These are phyloP conservation scores for Pogonocichla stellata DNA, from an alignment of 2,113 vertebrate genomes.

Conservation along the genomic window DNA sequence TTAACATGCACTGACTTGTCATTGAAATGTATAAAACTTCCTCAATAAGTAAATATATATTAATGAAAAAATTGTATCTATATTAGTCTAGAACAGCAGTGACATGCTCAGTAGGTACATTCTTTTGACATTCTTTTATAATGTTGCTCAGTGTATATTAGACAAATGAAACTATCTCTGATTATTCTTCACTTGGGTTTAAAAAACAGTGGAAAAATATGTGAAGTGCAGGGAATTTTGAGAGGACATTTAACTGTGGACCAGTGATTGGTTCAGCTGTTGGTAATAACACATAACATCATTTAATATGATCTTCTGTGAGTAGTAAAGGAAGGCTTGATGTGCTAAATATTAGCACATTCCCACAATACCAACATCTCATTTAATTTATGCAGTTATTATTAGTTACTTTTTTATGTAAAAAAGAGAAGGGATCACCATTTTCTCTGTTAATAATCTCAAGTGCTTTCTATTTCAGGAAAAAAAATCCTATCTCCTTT, in stretches of 20 bases:
- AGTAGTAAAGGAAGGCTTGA: background rate
- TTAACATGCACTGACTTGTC: background rate
- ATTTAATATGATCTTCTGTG: background rate
- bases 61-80: background rate
- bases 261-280: background rate
- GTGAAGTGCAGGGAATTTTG: background rate
- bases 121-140: background rate
- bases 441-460: background rate
- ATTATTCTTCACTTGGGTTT: background rate
- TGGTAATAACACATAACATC: background rate
- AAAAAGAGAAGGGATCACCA: background rate
- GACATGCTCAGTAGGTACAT: background rate
- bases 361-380: background rate
- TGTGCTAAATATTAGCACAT: background rate
- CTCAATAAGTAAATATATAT: background rate
- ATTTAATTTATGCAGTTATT: background rate
- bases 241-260: background rate
- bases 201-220: background rate
- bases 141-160: background rate
- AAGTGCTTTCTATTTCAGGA: background rate
- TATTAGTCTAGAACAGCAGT: background rate
- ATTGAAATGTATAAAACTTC: background rate
- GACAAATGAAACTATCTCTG: background rate
- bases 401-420: background rate
- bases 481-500: background rate